Conservation (phyloP, 2,797 vertebrate species). For the Sebastes aleutianus region DNA sequence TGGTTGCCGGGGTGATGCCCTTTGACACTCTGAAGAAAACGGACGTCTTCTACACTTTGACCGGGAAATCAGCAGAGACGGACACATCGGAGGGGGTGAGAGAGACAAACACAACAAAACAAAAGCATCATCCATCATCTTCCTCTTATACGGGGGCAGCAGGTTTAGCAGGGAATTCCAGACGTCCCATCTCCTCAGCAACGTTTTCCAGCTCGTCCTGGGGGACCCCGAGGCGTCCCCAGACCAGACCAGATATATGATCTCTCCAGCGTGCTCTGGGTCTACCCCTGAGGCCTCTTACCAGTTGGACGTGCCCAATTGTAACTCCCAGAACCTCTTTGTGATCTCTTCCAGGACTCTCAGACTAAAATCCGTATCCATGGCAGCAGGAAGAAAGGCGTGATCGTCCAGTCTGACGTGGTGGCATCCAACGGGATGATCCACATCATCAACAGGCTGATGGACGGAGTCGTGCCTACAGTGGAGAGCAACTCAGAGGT, state of each 20-base stretch:
- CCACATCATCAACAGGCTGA: constrained; percentile 88
- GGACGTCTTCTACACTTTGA: constrained; percentile 86
- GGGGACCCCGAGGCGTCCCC: too few species aligned
- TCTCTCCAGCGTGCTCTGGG: too few species aligned
- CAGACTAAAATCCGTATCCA: constrained; percentile 84
- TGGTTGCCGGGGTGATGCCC: constrained; percentile 86
- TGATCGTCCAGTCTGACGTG: constrained; percentile 84
- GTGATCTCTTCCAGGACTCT: constrained; percentile 62
- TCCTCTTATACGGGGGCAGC: too few species aligned
- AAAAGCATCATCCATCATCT: background rate
- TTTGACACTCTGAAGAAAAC: constrained; percentile 78
- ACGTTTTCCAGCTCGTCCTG: too few species aligned
- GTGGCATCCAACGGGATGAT: constrained; percentile 91
- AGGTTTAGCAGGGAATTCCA: too few species aligned
- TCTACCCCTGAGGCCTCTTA: too few species aligned
- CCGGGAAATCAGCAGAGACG: constrained; percentile 85
- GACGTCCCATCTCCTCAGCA: too few species aligned
- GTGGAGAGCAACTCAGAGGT: constrained; percentile 74
- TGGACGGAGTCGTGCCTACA: constrained; percentile 84
- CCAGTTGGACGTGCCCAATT: too few species aligned
- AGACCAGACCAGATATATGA: too few species aligned
- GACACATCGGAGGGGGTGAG: constrained; percentile 80
- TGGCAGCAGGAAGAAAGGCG: constrained; percentile 83
- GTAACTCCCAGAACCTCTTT: background rate
- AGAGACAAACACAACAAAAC: background rate